Evolutionary conservation across 2,113 vertebrate species (phyloP).

Genomic region (Rousettus leschenaultii): DNA sequence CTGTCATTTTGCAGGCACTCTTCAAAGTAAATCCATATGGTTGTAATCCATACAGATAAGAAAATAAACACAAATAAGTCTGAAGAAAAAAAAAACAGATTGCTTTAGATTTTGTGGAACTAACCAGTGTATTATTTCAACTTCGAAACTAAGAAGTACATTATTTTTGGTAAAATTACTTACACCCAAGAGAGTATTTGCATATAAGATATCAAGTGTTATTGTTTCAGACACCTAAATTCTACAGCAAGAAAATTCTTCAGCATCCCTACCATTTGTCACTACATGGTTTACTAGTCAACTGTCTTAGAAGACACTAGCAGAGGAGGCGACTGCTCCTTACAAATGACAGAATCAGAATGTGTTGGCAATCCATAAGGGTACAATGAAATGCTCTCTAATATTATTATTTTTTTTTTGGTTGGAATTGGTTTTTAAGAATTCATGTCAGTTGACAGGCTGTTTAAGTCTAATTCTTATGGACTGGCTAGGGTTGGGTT

Average conservation of each 20-base stretch:
- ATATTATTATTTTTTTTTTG: neutral
- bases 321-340: neutral
- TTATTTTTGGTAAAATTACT: neutral
- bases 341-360: neutral
- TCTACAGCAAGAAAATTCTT: neutral
- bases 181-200: neutral
- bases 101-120: neutral
- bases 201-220: neutral
- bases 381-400: neutral
- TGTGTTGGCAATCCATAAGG: neutral
- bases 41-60: neutral
- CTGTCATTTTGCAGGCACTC: neutral
- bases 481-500: neutral
- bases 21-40: neutral
- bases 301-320: neutral
- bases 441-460: neutral
- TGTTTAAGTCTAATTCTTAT: neutral
- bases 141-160: neutral
- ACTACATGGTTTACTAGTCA: neutral
- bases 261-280: neutral
- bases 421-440: conserved; percentile 21
- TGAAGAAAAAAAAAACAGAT: neutral
- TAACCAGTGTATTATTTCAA: neutral
- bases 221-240: neutral
- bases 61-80: conserved; percentile 10